Percentiles rank a stretch among this genome's conserved stretches.
Conservation (phyloP, 53 echinoderm and acorn worm species). For the Zoroaster sp. region DNA sequence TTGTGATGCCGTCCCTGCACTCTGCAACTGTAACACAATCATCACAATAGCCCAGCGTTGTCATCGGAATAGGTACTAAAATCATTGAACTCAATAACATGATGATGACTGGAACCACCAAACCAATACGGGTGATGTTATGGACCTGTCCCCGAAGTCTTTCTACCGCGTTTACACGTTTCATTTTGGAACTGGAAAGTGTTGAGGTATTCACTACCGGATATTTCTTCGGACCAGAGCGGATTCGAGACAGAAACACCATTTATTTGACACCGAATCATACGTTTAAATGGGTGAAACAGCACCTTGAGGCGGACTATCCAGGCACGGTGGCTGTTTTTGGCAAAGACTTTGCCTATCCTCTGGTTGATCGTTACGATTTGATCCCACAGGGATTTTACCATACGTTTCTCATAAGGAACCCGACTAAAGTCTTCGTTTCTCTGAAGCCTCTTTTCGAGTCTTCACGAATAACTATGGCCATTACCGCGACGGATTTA, state of each 20-base stretch:
- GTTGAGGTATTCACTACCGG: slow-evolving; percentile 65
- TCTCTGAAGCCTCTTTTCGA: slow-evolving; percentile 60
- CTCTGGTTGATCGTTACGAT: slow-evolving; percentile 36
- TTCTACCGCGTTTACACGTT: slow-evolving; percentile 67
- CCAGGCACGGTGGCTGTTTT: slow-evolving; percentile 48
- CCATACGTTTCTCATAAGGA: slow-evolving; percentile 71
- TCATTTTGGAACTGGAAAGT: slow-evolving; percentile 49
- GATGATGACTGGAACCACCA: neutral
- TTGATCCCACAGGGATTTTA: slow-evolving; percentile 70
- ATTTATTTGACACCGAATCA: slow-evolving; percentile 27
- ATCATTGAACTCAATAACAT: too few species aligned
- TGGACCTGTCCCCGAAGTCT: slow-evolving; percentile 70
- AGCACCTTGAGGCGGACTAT: slow-evolving; percentile 21
- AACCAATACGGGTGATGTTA: slow-evolving; percentile 57
- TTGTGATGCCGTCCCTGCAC: too few species aligned
- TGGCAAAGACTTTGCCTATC: slow-evolving; percentile 68
- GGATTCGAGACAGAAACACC: neutral
- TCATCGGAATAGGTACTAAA: too few species aligned
- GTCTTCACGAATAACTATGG: slow-evolving; percentile 9
- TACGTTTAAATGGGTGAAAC: slow-evolving; percentile 9
- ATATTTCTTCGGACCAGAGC: slow-evolving; percentile 59
- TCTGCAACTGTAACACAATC: too few species aligned
- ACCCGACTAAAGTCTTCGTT: slow-evolving; percentile 65
- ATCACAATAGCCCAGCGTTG: too few species aligned
- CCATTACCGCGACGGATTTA: slow-evolving; percentile 30